These are phyloP conservation scores for Plagiodera versicolora DNA, from an alignment of 2,888 invertebrate species.

Conservation along the genomic window DNA sequence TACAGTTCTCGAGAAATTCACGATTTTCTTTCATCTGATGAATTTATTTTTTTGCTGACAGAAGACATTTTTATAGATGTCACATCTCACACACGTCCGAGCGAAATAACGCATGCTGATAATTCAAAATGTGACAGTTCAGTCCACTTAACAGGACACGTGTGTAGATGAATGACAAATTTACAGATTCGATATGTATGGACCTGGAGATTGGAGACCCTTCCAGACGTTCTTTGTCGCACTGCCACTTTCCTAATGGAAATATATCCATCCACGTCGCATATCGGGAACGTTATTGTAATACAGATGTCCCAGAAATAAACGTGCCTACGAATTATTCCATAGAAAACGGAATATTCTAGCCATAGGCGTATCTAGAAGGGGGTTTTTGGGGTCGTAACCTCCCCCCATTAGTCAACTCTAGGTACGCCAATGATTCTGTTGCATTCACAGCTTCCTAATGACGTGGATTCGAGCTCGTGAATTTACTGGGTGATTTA, in stretches of 20 bases:
- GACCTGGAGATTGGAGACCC: neutral
- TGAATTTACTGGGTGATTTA: too few relatives aligned
- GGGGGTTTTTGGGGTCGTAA: too few relatives aligned
- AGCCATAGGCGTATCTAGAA: too few relatives aligned
- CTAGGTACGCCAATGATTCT: too few relatives aligned
- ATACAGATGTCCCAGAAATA: neutral
- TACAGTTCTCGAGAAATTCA: too few relatives aligned
- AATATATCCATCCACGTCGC: constrained; percentile 10
- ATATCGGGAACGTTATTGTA: neutral
- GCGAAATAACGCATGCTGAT: neutral
- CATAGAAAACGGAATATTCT: neutral
- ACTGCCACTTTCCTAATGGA: constrained; percentile 14
- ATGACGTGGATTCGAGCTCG: too few relatives aligned
- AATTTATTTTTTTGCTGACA: too few relatives aligned
- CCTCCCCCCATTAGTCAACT: too few relatives aligned
- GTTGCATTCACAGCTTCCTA: too few relatives aligned
- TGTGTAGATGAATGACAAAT: neutral
- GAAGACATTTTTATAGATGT: too few relatives aligned
- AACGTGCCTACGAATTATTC: neutral
- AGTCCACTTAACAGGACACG: neutral
- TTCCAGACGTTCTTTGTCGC: constrained; percentile 8
- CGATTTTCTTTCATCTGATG: too few relatives aligned
- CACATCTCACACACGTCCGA: too few relatives aligned
- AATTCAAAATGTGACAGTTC: neutral
- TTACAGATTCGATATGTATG: neutral